Base-by-base conservation (phyloP, 2,113 vertebrate species). In the Sardina pilchardus region DNA sequence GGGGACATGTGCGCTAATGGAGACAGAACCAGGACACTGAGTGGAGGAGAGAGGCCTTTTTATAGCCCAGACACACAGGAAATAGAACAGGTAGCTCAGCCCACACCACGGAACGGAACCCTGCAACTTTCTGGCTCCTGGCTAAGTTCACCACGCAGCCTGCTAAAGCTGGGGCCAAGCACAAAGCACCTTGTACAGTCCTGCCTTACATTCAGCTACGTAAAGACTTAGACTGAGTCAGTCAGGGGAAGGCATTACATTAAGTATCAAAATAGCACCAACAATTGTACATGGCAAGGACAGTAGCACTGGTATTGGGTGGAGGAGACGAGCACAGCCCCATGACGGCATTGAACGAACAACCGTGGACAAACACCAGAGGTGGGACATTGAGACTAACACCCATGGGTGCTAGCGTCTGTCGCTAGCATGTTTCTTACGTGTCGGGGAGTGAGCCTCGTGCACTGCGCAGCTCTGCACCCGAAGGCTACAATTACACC, bases 1-100 rank as follows among this genome's bases (percentile, higher is more conserved):
- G 81, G 84, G 89, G 89, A 89, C 85, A 82, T 86, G 85, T 85
- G 82, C 81, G 50, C 82, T 89, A 88, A 91, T 88, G 87, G 85
- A 89, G 89, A 89, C 85, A 89, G 91, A 90, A 88, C 87, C 82
- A 90, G 90, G 86, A 87, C 87, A 87, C 47, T 87, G 85, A 85
- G 82, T 82, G 86, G 82, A 53, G 81, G 85, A 84, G 63, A 87
- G 82, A 47, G n/a, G 56, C 48, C 86, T 86, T 88, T 89, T 89
- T 90, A 86, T 89, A 90, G 86, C 84, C 83, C 85, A 86, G 67
- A 85, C 83, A 45, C 82, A 87, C 82, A 80, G 81, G 80, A 87
- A 88, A 85, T 88, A 87, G 84, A 87, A 87, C 84, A 88, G 84
- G 87, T 85, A 87, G 81, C 81, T 59, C 67, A 86, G 82, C 42